Evolutionary conservation across 2,888 invertebrate species (phyloP), one percentile per base, ranked within the genome.

Genomic region (Eupeodes luniger): DNA sequence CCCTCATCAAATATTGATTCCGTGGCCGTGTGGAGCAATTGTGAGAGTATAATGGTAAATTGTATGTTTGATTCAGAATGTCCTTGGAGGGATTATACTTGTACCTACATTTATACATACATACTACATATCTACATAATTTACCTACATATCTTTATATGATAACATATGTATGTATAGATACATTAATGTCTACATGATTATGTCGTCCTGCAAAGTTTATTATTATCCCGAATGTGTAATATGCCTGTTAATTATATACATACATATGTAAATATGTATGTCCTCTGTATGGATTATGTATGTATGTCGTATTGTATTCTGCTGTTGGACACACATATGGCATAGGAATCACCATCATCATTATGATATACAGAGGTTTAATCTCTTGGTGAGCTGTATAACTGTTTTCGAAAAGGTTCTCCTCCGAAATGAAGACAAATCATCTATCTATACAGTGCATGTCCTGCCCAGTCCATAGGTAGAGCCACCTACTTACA

Each of bases 1-100:
- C 67, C 77, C 57, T 81, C 77, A 84, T 87, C 87, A 87, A 87
- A 87, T 87, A 84, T 87, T 87, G 84, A 87, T 87, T 67, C 67
- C 84, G 77, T 80, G 76, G 80, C 78, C 59, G 55, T 74, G 77
- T 57, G 27, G 34, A 62, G 51, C 44, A 34, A 40, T 72, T 72
- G 59, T 10, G 9, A n/a, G 12, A 34, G 67, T 16, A 53, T 53
- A 57, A 36, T 55, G 55, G 36, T 69, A 69, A 53, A 53, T 53
- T 69, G 53, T 72, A 59, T 57, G 47, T 57, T 57, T 11, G 47
- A 57, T 59, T 59, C 72, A 40, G 27, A 75, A 53, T 75, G 78
- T 84, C 79, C 79, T 67, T 47, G 57, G 61, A 83, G 77, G 64
- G 59, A 76, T 77, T 76, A 49, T 47, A 27, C 27, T 27, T 27